phyloP scores from a whole-genome alignment of 2,888 invertebrate genomes.

The Cephus nigrinus region DNA sequence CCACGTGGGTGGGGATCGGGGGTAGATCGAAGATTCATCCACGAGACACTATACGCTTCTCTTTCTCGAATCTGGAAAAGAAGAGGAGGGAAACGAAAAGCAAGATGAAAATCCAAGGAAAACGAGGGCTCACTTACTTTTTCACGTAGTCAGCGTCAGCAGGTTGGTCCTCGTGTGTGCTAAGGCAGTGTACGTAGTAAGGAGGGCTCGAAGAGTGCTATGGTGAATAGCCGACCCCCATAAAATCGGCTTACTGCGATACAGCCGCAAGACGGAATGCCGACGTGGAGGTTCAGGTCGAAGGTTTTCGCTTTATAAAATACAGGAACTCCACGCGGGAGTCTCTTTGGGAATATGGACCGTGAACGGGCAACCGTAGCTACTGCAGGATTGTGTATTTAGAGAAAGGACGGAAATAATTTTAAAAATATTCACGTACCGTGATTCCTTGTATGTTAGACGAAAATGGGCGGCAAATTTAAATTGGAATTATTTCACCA shows the following conservation, averaged over 20 bases:
- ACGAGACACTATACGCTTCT: background rate
- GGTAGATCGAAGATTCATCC: background rate
- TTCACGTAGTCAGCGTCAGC: constrained; percentile 45
- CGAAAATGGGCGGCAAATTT: background rate
- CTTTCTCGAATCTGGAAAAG: background rate
- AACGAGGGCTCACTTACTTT: constrained; percentile 22
- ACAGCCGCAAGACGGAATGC: constrained; percentile 15
- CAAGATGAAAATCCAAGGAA: background rate
- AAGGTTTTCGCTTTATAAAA: constrained; percentile 41
- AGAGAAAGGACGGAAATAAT: background rate
- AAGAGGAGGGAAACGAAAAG: background rate
- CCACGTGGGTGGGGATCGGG: too few relatives aligned
- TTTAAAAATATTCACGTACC: background rate
- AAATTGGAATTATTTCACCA: background rate
- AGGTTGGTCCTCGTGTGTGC: constrained; percentile 40
- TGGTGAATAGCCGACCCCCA: constrained; percentile 30
- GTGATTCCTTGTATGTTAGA: background rate
- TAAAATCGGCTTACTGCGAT: constrained; percentile 57
- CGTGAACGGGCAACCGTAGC: background rate
- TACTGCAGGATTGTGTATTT: background rate
- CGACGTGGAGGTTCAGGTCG: constrained; percentile 8
- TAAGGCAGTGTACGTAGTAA: constrained; percentile 6
- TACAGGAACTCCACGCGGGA: constrained; percentile 1
- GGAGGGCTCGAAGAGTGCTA: constrained; percentile 38
- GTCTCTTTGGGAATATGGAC: background rate